Percentiles rank a stretch among this genome's conserved stretches.
phyloP scores from a whole-genome alignment of 2,113 vertebrate species.

The Hippolais icterina region DNA sequence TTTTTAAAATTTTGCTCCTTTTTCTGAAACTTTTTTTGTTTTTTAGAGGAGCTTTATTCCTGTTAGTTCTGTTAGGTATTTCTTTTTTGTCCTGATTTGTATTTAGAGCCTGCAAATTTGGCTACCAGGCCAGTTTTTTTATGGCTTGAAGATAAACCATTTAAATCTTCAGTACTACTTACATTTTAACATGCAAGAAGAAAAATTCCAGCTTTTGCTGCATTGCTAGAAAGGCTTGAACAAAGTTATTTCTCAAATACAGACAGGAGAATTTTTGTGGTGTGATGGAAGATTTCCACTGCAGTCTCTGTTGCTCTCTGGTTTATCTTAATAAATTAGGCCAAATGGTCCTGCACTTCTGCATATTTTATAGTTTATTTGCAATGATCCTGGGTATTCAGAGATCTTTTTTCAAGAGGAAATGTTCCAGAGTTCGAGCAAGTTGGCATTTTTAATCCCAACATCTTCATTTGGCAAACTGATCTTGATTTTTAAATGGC shows the following conservation, averaged over 20 bases:
- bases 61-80: background rate
- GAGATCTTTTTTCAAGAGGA: constrained; percentile 25
- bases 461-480: background rate
- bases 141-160: background rate
- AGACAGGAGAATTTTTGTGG: background rate
- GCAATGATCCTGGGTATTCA: constrained; percentile 4
- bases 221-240: background rate
- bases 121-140: background rate
- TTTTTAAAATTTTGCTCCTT: background rate
- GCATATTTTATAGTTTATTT: constrained; percentile 37
- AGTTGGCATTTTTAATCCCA: constrained; percentile 61
- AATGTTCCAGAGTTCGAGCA: constrained; percentile 25
- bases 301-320: background rate
- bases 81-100: background rate
- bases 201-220: background rate
- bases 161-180: background rate
- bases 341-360: constrained; percentile 2
- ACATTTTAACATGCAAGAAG: background rate
- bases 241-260: background rate
- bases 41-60: background rate
- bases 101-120: background rate
- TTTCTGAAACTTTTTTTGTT: background rate
- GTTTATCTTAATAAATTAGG: constrained; percentile 17
- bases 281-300: background rate
- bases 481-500: constrained; percentile 59